Evolutionary conservation across 1,140 invertebrate genomes (phyloP), one percentile per base, ranked within the genome.

Genomic region (Rhysida immarginata): DNA sequence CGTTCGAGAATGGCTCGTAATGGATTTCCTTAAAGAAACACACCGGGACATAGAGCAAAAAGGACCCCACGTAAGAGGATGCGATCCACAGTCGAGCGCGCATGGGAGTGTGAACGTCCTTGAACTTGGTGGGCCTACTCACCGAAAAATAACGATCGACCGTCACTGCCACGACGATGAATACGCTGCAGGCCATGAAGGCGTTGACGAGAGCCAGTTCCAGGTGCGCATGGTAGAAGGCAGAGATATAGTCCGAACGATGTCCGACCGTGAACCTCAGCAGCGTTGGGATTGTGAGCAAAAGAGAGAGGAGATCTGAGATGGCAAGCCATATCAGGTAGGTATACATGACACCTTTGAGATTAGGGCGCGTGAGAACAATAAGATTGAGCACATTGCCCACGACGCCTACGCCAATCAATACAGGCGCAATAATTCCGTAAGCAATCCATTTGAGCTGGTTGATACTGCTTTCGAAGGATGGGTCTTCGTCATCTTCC

Each of bases 321-420:
- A 85, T 83, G 26, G 82, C 83, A 59, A 84, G 76, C 77, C n/a
- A 82, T 80, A 67, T 84, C 81, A 54, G 80, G 63, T 85, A 85
- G 62, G 83, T 80, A 65, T 84, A 85, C 29, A 83, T 82, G 0
- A 78, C 80, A n/a, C 82, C 82, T 53, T 79, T 75, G 78, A 84
- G 81, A 58, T 84, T 84, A 29, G 80, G 76, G 43, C 82, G 74
- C 14, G 81, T 84, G 13, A 85, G 74, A 0, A 85, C 83, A 54
- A 83, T 70, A 55, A 85, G 68, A 67, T 84, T 85, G 58, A 84
- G 74, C 26, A 83, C 72, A 62, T 85, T 85, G 16, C 83, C 83
- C 20, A 84, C 69, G 61, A 85, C 82, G 42, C 83, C 83, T 18
- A 84, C 67, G 25, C 75, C 72, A 64, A 82, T 83, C 59, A 85